phyloP scores from a whole-genome alignment of 2,888 invertebrate species.

The Ectemnius lituratus region DNA sequence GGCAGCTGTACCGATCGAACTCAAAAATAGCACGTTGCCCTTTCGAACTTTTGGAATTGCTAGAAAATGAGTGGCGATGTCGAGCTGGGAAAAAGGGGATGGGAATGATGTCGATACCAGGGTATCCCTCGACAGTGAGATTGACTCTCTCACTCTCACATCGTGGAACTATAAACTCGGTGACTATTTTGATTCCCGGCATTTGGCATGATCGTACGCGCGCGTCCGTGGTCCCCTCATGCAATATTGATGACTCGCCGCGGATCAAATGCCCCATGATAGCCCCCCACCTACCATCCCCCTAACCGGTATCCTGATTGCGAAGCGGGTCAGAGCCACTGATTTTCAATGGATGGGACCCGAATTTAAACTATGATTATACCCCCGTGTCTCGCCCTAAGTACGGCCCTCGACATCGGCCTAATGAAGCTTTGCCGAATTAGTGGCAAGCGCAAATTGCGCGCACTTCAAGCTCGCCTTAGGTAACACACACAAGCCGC shows the following conservation, averaged over 20 bases:
- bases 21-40: no score
- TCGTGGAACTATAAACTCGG: conserved; percentile 59
- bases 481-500: conserved; percentile 29
- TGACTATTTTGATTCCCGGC: conserved; percentile 72
- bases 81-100: no score
- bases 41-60: no score
- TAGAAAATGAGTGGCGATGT: no score
- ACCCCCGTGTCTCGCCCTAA: conserved; percentile 70
- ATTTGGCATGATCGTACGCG: conserved; percentile 71
- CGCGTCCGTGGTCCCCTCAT: conserved; percentile 71
- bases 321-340: conserved; percentile 75
- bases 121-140: no score
- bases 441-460: conserved; percentile 73
- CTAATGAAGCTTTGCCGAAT: conserved; percentile 78
- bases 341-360: conserved; percentile 77
- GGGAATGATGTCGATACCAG: no score
- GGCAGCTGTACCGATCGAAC: no score
- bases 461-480: conserved; percentile 60
- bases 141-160: not conserved
- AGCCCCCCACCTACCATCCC: conserved; percentile 61
- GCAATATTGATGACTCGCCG: conserved; percentile 77
- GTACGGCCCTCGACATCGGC: conserved; percentile 73
- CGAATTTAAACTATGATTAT: conserved; percentile 78
- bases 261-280: conserved; percentile 76
- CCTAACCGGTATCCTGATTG: conserved; percentile 72